phyloP scores from a whole-genome alignment of 2,113 vertebrate species.

The Patagioenas fasciata region DNA sequence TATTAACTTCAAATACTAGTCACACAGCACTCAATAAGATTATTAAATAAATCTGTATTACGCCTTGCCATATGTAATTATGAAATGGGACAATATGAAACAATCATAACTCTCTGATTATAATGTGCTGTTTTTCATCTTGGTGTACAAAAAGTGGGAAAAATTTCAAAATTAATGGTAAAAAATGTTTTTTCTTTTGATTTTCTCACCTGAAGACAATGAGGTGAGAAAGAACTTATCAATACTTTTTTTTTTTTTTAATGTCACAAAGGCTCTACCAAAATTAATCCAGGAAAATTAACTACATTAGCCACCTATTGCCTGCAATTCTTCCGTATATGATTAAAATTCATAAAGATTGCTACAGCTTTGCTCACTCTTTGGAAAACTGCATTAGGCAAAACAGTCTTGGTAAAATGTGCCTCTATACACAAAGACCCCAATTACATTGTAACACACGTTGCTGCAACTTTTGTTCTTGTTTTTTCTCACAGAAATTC shows the following conservation, averaged over 20 bases:
- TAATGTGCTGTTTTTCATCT: background rate
- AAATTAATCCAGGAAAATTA: background rate
- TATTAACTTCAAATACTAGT: background rate
- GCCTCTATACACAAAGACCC: background rate
- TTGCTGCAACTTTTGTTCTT: background rate
- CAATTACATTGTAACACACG: background rate
- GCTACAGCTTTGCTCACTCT: background rate
- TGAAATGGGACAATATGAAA: background rate
- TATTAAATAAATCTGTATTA: background rate
- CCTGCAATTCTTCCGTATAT: background rate
- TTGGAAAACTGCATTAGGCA: background rate
- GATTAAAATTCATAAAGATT: background rate
- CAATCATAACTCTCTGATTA: background rate
- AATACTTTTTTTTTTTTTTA: background rate
- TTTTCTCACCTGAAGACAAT: background rate
- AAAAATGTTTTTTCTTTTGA: background rate
- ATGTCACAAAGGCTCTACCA: background rate
- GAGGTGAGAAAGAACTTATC: background rate
- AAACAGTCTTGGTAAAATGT: background rate
- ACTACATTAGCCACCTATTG: background rate
- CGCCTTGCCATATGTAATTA: background rate
- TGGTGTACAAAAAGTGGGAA: background rate
- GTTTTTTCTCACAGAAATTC: background rate
- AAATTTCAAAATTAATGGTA: background rate
- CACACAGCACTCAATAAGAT: background rate